Percentiles rank a stretch among this genome's conserved stretches.
These are phyloP conservation scores for Acanthornis magna DNA, from an alignment of 2,797 vertebrate species.

Conservation along the genomic window DNA sequence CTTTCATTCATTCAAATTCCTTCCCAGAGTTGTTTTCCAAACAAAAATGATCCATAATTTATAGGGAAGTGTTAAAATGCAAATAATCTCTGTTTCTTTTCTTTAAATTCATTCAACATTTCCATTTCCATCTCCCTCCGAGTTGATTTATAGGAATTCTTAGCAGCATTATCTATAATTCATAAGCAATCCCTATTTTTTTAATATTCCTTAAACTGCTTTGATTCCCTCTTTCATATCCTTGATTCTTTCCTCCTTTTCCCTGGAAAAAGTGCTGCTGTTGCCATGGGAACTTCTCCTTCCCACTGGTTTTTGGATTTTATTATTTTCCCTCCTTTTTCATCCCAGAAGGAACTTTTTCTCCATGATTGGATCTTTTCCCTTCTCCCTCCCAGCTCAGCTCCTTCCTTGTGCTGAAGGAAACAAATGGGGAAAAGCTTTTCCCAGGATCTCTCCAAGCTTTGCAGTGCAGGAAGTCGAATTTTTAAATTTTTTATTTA, in stretches of 20 bases:
- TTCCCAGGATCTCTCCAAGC: not conserved
- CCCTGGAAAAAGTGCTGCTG: not conserved
- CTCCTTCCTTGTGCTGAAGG: rapidly evolving
- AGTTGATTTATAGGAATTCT: constrained; percentile 10
- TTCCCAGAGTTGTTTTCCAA: not conserved
- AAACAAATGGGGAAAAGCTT: not conserved
- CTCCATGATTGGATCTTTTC: too few species aligned
- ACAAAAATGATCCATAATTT: not conserved
- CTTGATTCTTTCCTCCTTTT: not conserved
- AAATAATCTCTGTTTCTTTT: not conserved
- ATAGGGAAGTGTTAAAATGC: not conserved
- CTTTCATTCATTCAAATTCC: not conserved
- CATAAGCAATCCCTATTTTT: constrained; percentile 18
- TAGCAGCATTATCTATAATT: not conserved
- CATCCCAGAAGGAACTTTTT: not conserved
- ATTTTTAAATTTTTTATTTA: not conserved
- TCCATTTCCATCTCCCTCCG: constrained; percentile 18
- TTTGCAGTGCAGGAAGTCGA: not conserved
- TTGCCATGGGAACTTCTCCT: not conserved
- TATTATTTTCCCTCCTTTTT: not conserved
- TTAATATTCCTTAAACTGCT: not conserved
- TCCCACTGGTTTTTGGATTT: not conserved
- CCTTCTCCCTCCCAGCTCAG: rapidly evolving
- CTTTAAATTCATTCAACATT: not conserved
- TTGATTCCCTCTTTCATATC: constrained; percentile 29